Conservation (phyloP, 2,888 invertebrate genomes). For the Agriotes lineatus region DNA sequence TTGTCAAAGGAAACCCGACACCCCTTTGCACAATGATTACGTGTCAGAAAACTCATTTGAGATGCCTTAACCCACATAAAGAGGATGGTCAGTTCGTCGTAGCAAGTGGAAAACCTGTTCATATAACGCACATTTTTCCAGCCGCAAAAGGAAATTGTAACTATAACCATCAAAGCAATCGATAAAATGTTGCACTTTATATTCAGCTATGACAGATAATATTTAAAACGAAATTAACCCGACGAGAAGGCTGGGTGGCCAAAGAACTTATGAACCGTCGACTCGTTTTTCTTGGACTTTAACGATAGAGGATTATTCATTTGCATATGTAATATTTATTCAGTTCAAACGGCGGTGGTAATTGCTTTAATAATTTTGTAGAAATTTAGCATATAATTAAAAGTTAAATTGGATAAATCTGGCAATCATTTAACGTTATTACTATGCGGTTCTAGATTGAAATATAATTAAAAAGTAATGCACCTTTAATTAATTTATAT, state of each 20-base stretch:
- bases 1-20: no score
- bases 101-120: neutral
- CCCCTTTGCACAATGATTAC: no score
- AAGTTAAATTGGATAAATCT: no score
- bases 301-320: neutral
- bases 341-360: constrained; percentile 8
- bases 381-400: no score
- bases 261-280: no score
- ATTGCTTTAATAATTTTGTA: no score
- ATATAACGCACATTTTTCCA: neutral
- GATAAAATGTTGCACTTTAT: constrained; percentile 15
- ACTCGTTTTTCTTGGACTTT: no score
- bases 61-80: neutral
- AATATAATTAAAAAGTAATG: no score
- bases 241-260: constrained; percentile 14
- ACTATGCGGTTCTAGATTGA: no score
- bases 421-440: no score
- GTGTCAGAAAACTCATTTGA: no score
- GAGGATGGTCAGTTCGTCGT: neutral
- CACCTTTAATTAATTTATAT: no score
- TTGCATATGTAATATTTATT: constrained; percentile 11
- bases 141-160: neutral
- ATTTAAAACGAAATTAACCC: constrained; percentile 17
- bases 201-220: constrained; percentile 4
- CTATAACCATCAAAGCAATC: constrained; percentile 10